Evolutionary conservation across 2,113 vertebrate genomes (phyloP).

Genomic region (Anoplopoma fimbria): DNA sequence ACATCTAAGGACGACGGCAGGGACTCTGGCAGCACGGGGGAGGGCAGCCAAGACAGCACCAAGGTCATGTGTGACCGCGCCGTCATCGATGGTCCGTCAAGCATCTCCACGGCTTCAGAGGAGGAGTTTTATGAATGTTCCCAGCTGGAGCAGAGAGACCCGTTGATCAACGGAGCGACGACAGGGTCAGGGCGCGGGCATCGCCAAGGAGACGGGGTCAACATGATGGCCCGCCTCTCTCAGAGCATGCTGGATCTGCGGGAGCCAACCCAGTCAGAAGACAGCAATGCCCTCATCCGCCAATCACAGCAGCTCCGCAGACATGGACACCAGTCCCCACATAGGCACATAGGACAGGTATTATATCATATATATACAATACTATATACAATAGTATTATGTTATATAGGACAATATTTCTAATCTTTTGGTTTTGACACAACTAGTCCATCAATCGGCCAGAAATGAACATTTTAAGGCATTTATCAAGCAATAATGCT

Average conservation of each 20-base stretch:
- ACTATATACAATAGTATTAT: conserved; percentile 7
- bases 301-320: conserved; percentile 71
- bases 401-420: not conserved
- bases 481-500: not conserved
- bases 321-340: conserved; percentile 49
- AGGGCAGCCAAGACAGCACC: conserved; percentile 77
- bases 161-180: conserved; percentile 64
- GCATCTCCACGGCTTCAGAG: conserved; percentile 88
- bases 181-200: conserved; percentile 63
- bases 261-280: conserved; percentile 57
- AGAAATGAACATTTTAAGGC: not conserved
- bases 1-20: conserved; percentile 5
- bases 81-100: conserved; percentile 76
- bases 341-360: conserved; percentile 75
- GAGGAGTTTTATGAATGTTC: conserved; percentile 89
- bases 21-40: conserved; percentile 58
- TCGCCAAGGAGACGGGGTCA: conserved; percentile 72
- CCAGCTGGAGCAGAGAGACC: conserved; percentile 35
- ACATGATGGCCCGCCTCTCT: conserved; percentile 85
- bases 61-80: conserved; percentile 73
- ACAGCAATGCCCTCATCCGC: conserved; percentile 55
- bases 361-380: not conserved
- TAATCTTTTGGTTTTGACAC: not conserved
- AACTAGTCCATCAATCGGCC: not conserved
- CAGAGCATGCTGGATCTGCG: conserved; percentile 86